Percentiles rank a stretch among this genome's conserved stretches.
Conservation (phyloP, 1,140 invertebrate genomes). For the Drosophila gunungcola region DNA sequence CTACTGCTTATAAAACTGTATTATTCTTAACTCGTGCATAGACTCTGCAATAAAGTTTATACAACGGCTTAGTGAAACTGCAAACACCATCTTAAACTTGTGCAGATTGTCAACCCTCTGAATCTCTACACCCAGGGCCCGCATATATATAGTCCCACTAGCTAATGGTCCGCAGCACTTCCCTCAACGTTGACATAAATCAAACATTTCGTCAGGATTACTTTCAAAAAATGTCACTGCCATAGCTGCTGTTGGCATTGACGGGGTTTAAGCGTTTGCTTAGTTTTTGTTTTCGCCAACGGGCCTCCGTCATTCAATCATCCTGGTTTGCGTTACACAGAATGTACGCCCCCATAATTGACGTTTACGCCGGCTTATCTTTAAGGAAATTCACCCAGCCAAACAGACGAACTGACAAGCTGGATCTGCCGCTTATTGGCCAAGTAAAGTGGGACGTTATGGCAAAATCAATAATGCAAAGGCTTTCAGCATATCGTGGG, state of each 20-base stretch:
- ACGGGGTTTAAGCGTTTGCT: slow-evolving; percentile 57
- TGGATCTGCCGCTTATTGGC: slow-evolving; percentile 63
- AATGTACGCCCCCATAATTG: slow-evolving; percentile 62
- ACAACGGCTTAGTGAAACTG: not conserved
- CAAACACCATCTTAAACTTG: slow-evolving; percentile 1
- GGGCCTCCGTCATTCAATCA: slow-evolving; percentile 64
- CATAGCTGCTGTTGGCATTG: slow-evolving; percentile 42
- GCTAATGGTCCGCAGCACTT: slow-evolving; percentile 22
- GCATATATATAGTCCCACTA: slow-evolving; percentile 1
- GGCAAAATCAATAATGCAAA: slow-evolving; percentile 32
- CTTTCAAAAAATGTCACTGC: slow-evolving; percentile 60
- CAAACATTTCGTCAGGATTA: slow-evolving; percentile 73
- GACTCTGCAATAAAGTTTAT: not conserved
- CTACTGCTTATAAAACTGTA: no score
- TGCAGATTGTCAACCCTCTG: not conserved
- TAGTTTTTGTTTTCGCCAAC: slow-evolving; percentile 57
- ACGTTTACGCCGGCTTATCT: slow-evolving; percentile 65
- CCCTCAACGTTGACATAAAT: slow-evolving; percentile 69
- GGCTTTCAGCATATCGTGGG: not conserved
- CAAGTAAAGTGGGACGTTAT: slow-evolving; percentile 41
- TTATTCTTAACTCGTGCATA: not conserved
- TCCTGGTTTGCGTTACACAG: slow-evolving; percentile 21
- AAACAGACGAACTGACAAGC: slow-evolving; percentile 18
- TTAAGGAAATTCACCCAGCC: slow-evolving; percentile 32
- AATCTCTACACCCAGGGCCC: slow-evolving; percentile 7